phyloP scores from a whole-genome alignment of 2,113 vertebrate genomes.

The Oophaga pumilio region DNA sequence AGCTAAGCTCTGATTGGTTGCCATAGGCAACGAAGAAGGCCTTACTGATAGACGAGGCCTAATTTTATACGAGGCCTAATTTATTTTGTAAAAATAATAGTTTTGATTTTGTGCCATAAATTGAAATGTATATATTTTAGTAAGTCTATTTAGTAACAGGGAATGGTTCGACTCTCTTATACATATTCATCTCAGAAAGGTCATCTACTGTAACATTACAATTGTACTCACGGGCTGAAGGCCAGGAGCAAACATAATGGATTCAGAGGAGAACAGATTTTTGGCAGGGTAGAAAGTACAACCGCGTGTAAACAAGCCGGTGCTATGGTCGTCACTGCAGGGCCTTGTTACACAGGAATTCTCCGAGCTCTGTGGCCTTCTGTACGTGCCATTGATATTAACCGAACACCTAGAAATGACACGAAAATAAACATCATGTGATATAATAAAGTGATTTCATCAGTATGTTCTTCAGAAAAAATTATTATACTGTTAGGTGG shows the following conservation, averaged over 20 bases:
- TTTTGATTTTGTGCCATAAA: too few species aligned
- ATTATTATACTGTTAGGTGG: too few species aligned
- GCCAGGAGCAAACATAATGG: constrained; percentile 68
- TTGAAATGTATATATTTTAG: too few species aligned
- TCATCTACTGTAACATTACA: background rate
- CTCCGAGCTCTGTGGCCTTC: constrained; percentile 26
- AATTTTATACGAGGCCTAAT: too few species aligned
- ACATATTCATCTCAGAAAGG: background rate
- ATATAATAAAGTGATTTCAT: background rate
- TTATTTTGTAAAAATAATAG: too few species aligned
- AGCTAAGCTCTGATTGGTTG: too few species aligned
- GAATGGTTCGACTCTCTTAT: background rate
- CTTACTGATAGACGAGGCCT: too few species aligned
- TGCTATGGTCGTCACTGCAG: constrained; percentile 56
- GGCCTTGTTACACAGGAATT: background rate
- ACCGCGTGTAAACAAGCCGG: constrained; percentile 62
- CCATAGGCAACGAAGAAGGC: too few species aligned
- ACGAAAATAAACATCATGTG: background rate
- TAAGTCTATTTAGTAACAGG: too few species aligned
- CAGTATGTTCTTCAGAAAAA: background rate
- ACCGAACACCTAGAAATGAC: constrained; percentile 64
- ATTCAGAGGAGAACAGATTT: constrained; percentile 60
- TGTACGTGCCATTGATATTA: constrained; percentile 57
- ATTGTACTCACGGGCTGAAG: constrained; percentile 66
- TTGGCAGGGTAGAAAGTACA: constrained; percentile 67